Evolutionary conservation across 2,113 vertebrate genomes (phyloP), one percentile per base, ranked within the genome.

Genomic region (Picathartes gymnocephalus): DNA sequence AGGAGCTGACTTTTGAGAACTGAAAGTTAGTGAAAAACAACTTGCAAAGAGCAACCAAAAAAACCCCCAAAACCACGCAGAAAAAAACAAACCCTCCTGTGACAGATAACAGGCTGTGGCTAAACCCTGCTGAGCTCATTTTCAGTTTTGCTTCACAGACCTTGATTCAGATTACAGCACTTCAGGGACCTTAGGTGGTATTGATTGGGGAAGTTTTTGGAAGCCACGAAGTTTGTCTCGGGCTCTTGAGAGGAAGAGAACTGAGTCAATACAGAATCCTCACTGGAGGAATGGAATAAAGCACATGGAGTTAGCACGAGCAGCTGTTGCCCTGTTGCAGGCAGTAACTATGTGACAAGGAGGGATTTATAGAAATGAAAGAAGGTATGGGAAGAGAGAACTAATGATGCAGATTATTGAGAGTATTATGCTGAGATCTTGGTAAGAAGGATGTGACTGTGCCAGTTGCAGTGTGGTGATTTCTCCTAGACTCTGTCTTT

Each of bases 61-160:
- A 64, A 53, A 17, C 5, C 45, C 72, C 71, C 62, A 42, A 44
- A 64, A 64, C 25, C 10, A 54, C 17, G 58, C 13, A 90, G 50
- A n/a, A 57, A 64, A 92, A 90, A 21, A 0, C 45, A 88, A 91
- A 90, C 84, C 79, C 94, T 91, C 90, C 87, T 93, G 92, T 70
- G 90, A 91, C 54, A 92, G 91, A 95, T 90, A 97, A 96, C 85
- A 92, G 78, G 62, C 81, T 91, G 50, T 58, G 78, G 90, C 62
- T 90, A 88, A 95, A 96, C 60, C 91, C 94, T 56, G 85, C 87
- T 88, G 94, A 95, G 81, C 92, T 96, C 87, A 96, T 96, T 96
- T 94, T 94, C 93, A 88, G 93, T 95, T 96, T 96, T 96, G 90
- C 93, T 96, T 96, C 95, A 96, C 90, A 94, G 81, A 83, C 81